These are phyloP conservation scores for Tokudaia muenninki DNA, from an alignment of 2,797 vertebrate species.

Conservation along the genomic window DNA sequence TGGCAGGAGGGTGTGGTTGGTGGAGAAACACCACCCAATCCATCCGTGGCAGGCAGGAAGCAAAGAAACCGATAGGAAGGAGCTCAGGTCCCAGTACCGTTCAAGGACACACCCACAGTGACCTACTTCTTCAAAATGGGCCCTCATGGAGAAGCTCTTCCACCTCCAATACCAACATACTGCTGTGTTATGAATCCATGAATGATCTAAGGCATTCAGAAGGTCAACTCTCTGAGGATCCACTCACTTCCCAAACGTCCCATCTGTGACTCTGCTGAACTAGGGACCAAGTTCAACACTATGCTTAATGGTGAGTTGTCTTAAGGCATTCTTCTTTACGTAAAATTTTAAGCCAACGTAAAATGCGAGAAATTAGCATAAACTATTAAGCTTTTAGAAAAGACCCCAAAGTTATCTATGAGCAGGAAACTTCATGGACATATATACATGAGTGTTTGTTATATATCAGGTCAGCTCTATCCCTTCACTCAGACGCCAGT, in stretches of 20 bases:
- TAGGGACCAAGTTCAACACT: neutral
- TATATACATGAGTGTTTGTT: neutral
- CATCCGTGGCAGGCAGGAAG: neutral
- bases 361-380: neutral
- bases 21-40: neutral
- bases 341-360: constrained; percentile 26
- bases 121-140: neutral
- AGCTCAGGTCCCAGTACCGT: neutral
- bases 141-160: neutral
- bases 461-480: neutral
- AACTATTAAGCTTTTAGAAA: constrained; percentile 43
- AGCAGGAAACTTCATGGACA: neutral
- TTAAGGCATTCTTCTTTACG: neutral
- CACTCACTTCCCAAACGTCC: neutral
- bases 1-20: neutral
- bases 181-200: too few species aligned
- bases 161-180: neutral
- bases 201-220: neutral
- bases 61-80: neutral
- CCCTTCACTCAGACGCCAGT: neutral
- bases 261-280: neutral
- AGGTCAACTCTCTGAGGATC: neutral
- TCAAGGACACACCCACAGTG: neutral
- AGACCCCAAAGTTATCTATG: constrained; percentile 27
- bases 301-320: neutral